These are phyloP conservation scores for Amphipoea oculea DNA, from an alignment of 2,888 invertebrate species.

Conservation along the genomic window DNA sequence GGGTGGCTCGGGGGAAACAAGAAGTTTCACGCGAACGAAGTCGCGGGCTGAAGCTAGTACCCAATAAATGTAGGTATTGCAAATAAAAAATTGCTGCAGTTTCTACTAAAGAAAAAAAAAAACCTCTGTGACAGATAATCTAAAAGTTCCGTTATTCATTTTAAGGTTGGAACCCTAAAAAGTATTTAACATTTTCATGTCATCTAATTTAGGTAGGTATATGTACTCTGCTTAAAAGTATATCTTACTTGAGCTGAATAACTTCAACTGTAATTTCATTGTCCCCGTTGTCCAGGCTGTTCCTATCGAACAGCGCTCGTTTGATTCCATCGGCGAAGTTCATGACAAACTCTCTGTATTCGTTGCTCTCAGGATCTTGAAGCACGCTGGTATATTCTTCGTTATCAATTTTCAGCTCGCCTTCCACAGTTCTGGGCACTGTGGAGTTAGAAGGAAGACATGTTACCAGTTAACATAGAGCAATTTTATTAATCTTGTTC, in stretches of 20 bases:
- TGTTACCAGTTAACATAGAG: not conserved
- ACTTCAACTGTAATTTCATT: slow-evolving; percentile 91
- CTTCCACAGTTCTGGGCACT: slow-evolving; percentile 93
- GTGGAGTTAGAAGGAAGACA: slow-evolving; percentile 65
- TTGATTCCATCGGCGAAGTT: slow-evolving; percentile 91
- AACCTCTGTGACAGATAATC: too few relatives aligned
- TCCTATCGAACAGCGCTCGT: slow-evolving; percentile 89
- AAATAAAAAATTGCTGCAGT: not conserved
- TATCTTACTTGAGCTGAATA: slow-evolving; percentile 90
- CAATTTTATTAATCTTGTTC: not conserved
- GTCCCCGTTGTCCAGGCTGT: slow-evolving; percentile 87
- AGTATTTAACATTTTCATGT: not conserved
- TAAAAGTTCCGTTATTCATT: not conserved
- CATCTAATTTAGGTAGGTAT: not conserved
- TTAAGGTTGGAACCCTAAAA: not conserved
- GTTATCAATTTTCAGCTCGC: slow-evolving; percentile 92
- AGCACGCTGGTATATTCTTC: slow-evolving; percentile 91
- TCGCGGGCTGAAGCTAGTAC: too few relatives aligned
- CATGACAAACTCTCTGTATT: slow-evolving; percentile 91
- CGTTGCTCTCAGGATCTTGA: slow-evolving; percentile 90
- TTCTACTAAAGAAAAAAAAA: not conserved
- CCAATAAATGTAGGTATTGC: not conserved
- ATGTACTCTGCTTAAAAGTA: not conserved
- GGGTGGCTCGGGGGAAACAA: too few relatives aligned
- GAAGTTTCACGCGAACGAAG: too few relatives aligned